Conservation (phyloP, 2,113 vertebrate species). For the Tenebrosternarchus preto region DNA sequence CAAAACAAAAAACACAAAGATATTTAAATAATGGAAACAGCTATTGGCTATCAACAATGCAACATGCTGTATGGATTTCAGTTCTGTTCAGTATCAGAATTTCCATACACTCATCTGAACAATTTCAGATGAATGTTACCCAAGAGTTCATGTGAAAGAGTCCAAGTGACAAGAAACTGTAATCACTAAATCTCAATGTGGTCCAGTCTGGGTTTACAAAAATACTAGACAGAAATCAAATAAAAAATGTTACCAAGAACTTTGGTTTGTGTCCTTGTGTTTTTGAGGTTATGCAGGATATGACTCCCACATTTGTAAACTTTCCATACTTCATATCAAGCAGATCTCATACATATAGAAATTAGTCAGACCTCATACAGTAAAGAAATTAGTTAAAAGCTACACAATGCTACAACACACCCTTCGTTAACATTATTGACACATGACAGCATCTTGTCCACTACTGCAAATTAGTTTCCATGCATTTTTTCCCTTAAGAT, state of each 20-base stretch:
- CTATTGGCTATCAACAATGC: background rate
- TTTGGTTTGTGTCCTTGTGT: background rate
- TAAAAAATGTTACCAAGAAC: constrained; percentile 39
- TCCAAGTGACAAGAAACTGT: constrained; percentile 10
- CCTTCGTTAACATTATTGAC: background rate
- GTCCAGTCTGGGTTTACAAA: constrained; percentile 36
- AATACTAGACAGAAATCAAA: constrained; percentile 36
- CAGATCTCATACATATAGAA: too few species aligned
- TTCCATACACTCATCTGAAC: background rate
- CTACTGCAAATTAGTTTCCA: background rate
- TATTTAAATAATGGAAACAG: background rate
- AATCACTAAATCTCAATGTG: constrained; percentile 6
- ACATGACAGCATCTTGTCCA: background rate
- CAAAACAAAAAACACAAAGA: background rate
- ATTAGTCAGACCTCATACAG: too few species aligned
- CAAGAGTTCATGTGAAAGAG: background rate
- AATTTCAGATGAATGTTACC: constrained; percentile 21
- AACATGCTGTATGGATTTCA: background rate
- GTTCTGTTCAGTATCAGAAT: background rate
- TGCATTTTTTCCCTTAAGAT: background rate
- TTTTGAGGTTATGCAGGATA: background rate
- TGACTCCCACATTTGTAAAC: background rate
- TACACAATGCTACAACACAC: too few species aligned
- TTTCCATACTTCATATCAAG: background rate
- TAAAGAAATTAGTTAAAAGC: too few species aligned